These are phyloP conservation scores for Pseudopleuronectes americanus DNA, from an alignment of 2,797 vertebrate genomes.

Conservation along the genomic window DNA sequence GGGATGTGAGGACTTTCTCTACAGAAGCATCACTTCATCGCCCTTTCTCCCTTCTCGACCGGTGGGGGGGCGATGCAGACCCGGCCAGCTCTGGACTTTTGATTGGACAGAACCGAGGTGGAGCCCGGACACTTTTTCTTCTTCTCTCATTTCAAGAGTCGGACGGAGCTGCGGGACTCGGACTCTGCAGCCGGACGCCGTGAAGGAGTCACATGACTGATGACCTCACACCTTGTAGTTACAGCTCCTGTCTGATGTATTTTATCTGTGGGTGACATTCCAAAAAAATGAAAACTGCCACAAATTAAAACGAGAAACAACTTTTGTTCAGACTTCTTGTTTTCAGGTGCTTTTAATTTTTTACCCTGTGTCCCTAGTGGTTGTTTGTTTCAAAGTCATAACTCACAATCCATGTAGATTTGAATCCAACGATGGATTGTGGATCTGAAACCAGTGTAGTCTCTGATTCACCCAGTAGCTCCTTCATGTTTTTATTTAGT, in stretches of 20 bases:
- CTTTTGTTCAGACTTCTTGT: slow-evolving; percentile 44
- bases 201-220: slow-evolving; percentile 30
- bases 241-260: slow-evolving; percentile 50
- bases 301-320: slow-evolving; percentile 52
- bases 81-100: slow-evolving; percentile 35
- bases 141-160: not conserved
- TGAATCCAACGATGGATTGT: not conserved
- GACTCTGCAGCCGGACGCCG: not conserved
- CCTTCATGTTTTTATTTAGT: not conserved
- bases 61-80: slow-evolving; percentile 15
- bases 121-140: slow-evolving; percentile 10
- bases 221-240: slow-evolving; percentile 33
- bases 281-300: slow-evolving; percentile 47
- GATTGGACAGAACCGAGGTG: slow-evolving; percentile 65
- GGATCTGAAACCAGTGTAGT: slow-evolving; percentile 7
- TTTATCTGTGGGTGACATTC: slow-evolving; percentile 59
- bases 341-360: slow-evolving; percentile 5
- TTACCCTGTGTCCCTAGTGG: not conserved
- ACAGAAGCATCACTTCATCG: not conserved
- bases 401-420: slow-evolving; percentile 4
- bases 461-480: not conserved
- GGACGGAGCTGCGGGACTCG: slow-evolving; percentile 13
- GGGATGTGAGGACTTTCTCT: slow-evolving; percentile 50
- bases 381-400: not conserved
- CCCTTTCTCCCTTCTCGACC: slow-evolving; percentile 36